Percentiles rank a stretch among this genome's conserved stretches.
Evolutionary conservation across 2,888 invertebrate genomes (phyloP).

Genomic region (Tigriopus californicus): DNA sequence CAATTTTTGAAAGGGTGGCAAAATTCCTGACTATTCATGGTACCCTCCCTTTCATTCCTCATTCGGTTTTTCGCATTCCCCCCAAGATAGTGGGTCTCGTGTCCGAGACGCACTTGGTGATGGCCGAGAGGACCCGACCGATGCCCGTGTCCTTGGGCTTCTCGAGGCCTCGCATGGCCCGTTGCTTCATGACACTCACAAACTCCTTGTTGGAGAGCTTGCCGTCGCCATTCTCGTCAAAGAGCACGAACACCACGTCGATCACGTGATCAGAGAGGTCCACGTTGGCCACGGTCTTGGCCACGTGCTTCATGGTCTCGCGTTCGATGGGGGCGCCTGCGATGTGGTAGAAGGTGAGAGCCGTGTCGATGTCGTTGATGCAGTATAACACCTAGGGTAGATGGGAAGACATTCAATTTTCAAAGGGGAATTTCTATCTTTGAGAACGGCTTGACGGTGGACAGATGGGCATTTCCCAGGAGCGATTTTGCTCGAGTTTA

Average conservation of each 20-base stretch:
- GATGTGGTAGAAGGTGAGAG: slow-evolving; percentile 94
- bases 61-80: not conserved
- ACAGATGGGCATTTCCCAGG: too few relatives aligned
- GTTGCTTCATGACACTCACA: slow-evolving; percentile 97
- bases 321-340: slow-evolving; percentile 96
- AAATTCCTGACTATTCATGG: too few relatives aligned
- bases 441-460: too few relatives aligned
- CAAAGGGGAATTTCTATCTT: not conserved
- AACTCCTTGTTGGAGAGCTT: slow-evolving; percentile 42
- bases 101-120: slow-evolving; percentile 65
- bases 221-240: slow-evolving; percentile 62
- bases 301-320: slow-evolving; percentile 23
- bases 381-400: slow-evolving; percentile 56
- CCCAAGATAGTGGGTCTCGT: slow-evolving; percentile 46
- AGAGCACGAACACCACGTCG: slow-evolving; percentile 90
- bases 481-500: too few relatives aligned
- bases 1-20: too few relatives aligned
- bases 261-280: slow-evolving; percentile 83
- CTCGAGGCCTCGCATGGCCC: slow-evolving; percentile 79
- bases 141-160: slow-evolving; percentile 97
- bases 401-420: not conserved
- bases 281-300: slow-evolving; percentile 69
- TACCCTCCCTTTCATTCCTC: not conserved
- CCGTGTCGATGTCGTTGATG: slow-evolving; percentile 96
- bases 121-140: slow-evolving; percentile 72